Evolutionary conservation across 2,113 vertebrate genomes (phyloP), one percentile per base, ranked within the genome.

Genomic region (Hypocryptadius cinnamomeus): DNA sequence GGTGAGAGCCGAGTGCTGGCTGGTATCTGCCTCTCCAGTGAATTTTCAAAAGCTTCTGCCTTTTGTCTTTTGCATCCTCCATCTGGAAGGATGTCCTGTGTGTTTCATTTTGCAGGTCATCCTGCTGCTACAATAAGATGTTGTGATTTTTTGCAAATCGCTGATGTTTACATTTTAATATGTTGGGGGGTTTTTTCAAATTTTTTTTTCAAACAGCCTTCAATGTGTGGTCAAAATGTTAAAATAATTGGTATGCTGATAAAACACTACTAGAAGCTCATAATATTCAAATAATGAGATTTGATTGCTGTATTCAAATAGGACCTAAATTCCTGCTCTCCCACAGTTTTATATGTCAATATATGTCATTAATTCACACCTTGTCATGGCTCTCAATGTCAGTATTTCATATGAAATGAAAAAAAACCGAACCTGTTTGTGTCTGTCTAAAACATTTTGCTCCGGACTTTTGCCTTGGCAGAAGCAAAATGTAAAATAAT

Each of bases 401-500:
- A 69, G 48, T 47, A 35, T 35, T 83, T 89, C 25, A 37, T 9
- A 24, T 17, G 13, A 74, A 73, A 47, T 39, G 28, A 54, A 18
- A 63, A 51, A 39, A 33, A 31, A 2, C 1, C 14, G 37, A 61
- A 8, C 53, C 30, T 4, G 69, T 72, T 92, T 71, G 37, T 42
- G n/a, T 69, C 61, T 22, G 2, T n/a, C 19, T 35, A 30, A 77
- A 80, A 31, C 4, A 22, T 86, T 92, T 70, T 61, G 45, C 69
- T 80, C 50, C 22, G 30, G 79, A 66, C 69, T 44, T 86, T 51
- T 54, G 84, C 57, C 37, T 37, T 5, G 44, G 47, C 21, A 39
- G 84, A 59, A 79, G 61, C 5, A 13, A 87, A 95, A 89, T 81
- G 93, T 94, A 87, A 71, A 94, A 94, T 92, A 79, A 95, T 81